Conservation (phyloP, 2,888 invertebrate species). For the Eupithecia dodoneata region DNA sequence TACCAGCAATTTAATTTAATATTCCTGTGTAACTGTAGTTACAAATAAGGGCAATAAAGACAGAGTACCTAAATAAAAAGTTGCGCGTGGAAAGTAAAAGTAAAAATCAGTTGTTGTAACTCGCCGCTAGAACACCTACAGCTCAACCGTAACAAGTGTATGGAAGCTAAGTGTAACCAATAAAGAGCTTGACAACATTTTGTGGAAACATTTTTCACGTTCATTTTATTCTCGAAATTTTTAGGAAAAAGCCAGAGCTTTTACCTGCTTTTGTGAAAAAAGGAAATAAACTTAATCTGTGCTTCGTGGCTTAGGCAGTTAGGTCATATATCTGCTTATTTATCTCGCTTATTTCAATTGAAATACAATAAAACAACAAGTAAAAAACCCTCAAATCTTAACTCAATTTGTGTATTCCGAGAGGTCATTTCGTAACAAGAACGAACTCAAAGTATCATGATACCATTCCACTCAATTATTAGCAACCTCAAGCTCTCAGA, state of each 20-base stretch:
- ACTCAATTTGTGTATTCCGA: neutral
- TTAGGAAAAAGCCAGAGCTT: slow-evolving; percentile 41
- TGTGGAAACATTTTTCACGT: slow-evolving; percentile 49
- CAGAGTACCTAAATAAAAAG: neutral
- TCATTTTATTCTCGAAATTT: slow-evolving; percentile 55
- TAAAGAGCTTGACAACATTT: slow-evolving; percentile 42
- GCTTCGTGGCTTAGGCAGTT: neutral
- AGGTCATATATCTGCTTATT: neutral
- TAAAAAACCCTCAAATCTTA: neutral
- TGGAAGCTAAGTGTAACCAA: slow-evolving; percentile 40
- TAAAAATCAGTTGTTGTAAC: neutral
- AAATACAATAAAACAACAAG: neutral
- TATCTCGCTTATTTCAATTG: neutral
- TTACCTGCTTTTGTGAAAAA: neutral
- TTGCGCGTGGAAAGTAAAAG: neutral
- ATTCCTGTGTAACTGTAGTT: no score
- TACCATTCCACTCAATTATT: slow-evolving; percentile 36
- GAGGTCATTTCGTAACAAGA: neutral
- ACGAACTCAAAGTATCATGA: slow-evolving; percentile 14
- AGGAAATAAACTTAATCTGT: neutral
- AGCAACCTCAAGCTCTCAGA: slow-evolving; percentile 39
- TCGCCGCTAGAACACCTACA: neutral
- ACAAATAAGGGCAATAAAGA: neutral
- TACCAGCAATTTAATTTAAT: no score
- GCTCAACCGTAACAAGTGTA: slow-evolving; percentile 1